Conservation (phyloP, 2,888 invertebrate species). For the Drepanosiphum platanoidis region DNA sequence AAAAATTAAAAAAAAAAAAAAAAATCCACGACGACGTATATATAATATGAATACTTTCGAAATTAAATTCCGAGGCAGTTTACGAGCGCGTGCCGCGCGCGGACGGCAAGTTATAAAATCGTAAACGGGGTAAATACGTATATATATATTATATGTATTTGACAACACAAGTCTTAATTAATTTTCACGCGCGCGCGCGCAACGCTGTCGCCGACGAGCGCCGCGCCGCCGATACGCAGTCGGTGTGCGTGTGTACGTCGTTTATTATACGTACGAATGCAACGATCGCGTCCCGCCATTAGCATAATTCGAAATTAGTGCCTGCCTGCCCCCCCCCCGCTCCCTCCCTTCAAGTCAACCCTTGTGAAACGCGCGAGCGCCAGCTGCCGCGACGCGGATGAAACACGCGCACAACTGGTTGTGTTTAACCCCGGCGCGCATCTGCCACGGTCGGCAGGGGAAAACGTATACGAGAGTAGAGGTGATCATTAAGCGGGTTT, state of each 20-base stretch:
- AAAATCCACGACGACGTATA: no score
- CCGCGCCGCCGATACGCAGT: no score
- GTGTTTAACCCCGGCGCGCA: constrained; percentile 2
- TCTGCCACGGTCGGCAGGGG: no score
- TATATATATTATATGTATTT: neutral
- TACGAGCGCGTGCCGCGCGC: neutral
- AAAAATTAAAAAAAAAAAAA: constrained; percentile 16
- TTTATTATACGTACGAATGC: neutral
- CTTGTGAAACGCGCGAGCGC: neutral
- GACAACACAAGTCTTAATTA: constrained; percentile 39
- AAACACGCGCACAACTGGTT: constrained; percentile 20
- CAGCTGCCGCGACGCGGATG: neutral
- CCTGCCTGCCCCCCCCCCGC: no score
- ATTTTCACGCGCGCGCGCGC: neutral
- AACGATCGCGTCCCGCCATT: constrained; percentile 24
- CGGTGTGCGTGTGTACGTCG: neutral
- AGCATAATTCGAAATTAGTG: constrained; percentile 56
- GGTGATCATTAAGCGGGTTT: constrained; percentile 20
- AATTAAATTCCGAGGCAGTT: constrained; percentile 15
- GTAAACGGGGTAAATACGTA: neutral
- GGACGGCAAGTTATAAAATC: constrained; percentile 20
- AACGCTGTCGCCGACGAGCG: neutral
- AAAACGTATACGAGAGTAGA: neutral
- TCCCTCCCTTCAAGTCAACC: no score
- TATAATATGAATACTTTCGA: constrained; percentile 33